Percentiles rank a stretch among this genome's conserved stretches.
Conservation (phyloP, 2,797 vertebrate species). For the Okamejei kenojei region DNA sequence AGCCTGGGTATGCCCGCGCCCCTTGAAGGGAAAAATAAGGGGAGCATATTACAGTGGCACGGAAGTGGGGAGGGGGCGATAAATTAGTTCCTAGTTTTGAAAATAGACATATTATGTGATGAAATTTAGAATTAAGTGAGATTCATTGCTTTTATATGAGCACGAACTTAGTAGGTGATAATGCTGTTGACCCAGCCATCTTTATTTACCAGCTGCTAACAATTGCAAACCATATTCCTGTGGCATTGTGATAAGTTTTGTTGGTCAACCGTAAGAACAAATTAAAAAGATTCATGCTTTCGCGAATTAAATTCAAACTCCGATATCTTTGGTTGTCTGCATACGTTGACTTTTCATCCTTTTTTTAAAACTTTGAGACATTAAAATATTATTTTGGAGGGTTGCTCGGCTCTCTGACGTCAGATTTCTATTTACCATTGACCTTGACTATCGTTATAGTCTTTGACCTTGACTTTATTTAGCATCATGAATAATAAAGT, state of each 20-base stretch:
- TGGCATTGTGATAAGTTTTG: neutral
- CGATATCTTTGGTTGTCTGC: neutral
- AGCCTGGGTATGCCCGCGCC: neutral
- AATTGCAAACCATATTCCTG: slow-evolving; percentile 13
- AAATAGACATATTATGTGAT: slow-evolving; percentile 25
- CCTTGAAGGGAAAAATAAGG: neutral
- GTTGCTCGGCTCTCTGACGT: slow-evolving; percentile 23
- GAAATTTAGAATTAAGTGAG: slow-evolving; percentile 28
- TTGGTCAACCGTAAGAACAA: neutral
- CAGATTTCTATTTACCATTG: slow-evolving; percentile 44
- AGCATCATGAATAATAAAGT: slow-evolving; percentile 39
- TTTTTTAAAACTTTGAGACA: neutral
- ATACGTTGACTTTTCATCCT: neutral
- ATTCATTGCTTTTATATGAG: slow-evolving; percentile 11
- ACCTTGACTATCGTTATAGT: slow-evolving; percentile 48
- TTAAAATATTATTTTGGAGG: neutral
- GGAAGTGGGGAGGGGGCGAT: neutral
- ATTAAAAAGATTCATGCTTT: neutral
- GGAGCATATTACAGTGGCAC: neutral
- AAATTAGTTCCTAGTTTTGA: neutral
- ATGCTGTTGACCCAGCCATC: slow-evolving; percentile 23
- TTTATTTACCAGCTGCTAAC: slow-evolving; percentile 22
- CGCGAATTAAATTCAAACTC: neutral
- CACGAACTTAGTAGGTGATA: slow-evolving; percentile 31
- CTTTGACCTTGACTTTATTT: slow-evolving; percentile 47